Evolutionary conservation across 2,888 invertebrate genomes (phyloP).

Genomic region (Drosophila meridiana): DNA sequence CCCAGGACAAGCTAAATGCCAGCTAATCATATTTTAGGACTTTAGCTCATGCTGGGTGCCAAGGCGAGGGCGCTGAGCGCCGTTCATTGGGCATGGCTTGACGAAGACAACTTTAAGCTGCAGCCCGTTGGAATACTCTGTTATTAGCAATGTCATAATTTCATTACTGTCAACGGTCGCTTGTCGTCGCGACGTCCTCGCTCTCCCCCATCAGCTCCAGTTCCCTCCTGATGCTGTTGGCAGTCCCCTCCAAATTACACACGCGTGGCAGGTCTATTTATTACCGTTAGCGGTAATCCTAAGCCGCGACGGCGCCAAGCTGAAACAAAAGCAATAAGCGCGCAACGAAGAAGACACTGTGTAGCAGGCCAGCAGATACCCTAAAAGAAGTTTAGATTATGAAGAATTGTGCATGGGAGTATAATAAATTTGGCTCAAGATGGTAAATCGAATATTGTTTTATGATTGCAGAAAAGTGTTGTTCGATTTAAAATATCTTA

Average conservation of each 20-base stretch:
- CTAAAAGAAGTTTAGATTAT: conserved; percentile 5
- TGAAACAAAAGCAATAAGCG: conserved; percentile 63
- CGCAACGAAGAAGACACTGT: conserved; percentile 1
- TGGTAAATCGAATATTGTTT: not conserved
- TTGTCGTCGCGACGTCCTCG: conserved; percentile 28
- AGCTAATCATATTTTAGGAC: conserved; percentile 75
- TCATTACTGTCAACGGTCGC: conserved; percentile 79
- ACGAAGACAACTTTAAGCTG: conserved; percentile 58
- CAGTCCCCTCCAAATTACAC: conserved; percentile 68
- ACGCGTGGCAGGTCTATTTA: conserved; percentile 77
- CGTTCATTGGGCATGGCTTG: conserved; percentile 4
- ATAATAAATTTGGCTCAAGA: too few relatives aligned
- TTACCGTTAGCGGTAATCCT: conserved; percentile 78
- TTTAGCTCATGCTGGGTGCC: conserved; percentile 24
- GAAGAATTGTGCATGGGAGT: too few relatives aligned
- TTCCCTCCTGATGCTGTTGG: conserved; percentile 21
- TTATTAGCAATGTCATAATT: conserved; percentile 81
- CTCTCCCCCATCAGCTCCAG: not conserved
- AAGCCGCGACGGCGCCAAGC: conserved; percentile 58
- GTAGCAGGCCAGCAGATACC: conserved; percentile 29
- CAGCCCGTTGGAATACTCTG: conserved; percentile 61
- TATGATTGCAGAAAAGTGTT: not conserved
- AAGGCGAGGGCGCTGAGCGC: not conserved
- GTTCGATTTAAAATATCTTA: not conserved
- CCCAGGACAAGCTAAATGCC: conserved; percentile 64